These are phyloP conservation scores for Chaunax sp. DNA, from an alignment of 2,797 vertebrate species.

Conservation along the genomic window DNA sequence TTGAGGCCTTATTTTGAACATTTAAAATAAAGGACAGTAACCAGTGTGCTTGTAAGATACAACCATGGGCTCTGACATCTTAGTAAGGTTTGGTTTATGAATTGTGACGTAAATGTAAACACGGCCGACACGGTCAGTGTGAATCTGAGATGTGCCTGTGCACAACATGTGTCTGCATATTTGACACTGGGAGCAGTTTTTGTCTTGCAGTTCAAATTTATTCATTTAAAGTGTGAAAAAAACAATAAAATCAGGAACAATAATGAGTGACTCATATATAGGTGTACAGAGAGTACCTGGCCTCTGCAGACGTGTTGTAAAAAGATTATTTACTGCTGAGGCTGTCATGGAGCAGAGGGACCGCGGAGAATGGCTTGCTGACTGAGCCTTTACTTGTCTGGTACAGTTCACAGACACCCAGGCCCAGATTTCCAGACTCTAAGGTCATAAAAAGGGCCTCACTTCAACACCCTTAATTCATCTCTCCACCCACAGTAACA, in stretches of 20 bases:
- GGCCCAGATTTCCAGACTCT: slow-evolving; percentile 7
- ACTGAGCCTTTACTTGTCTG: not conserved
- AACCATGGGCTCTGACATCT: not conserved
- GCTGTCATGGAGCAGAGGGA: not conserved
- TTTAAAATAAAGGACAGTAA: not conserved
- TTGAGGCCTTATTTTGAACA: no score
- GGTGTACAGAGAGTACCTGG: no score
- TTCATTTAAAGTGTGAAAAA: not conserved
- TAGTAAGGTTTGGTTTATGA: not conserved
- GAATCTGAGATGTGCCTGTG: no score
- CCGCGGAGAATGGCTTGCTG: not conserved
- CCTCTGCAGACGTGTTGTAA: not conserved
- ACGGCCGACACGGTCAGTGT: no score
- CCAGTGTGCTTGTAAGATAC: not conserved
- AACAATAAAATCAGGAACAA: not conserved
- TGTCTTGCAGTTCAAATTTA: not conserved
- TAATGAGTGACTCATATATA: not conserved
- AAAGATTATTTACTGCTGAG: slow-evolving; percentile 4
- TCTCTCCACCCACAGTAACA: slow-evolving; percentile 17
- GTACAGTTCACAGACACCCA: slow-evolving; percentile 10
- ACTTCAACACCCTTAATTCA: not conserved
- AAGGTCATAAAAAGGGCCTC: slow-evolving; percentile 22
- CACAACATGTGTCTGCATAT: not conserved
- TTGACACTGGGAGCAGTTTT: slow-evolving; percentile 13
- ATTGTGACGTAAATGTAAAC: no score